These are phyloP conservation scores for Toxotes lorentzi DNA, from an alignment of 2,797 vertebrate species.

Conservation along the genomic window DNA sequence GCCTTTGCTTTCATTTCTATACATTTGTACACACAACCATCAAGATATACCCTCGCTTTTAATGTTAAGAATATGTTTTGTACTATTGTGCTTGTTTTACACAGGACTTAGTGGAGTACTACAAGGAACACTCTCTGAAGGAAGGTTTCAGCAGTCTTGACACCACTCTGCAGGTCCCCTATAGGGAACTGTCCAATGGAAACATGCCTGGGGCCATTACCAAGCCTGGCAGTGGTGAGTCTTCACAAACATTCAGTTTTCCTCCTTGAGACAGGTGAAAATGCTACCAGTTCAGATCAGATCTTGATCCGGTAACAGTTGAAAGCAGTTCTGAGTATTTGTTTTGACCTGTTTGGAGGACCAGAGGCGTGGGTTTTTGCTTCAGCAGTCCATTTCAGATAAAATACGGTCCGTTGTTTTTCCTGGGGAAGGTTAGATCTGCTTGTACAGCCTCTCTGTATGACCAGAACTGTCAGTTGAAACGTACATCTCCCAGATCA, in stretches of 20 bases:
- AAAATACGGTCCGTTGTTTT: not conserved
- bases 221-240: constrained; percentile 88
- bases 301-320: constrained; percentile 31
- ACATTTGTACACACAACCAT: constrained; percentile 1
- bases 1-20: constrained; percentile 17
- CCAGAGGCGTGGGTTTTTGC: constrained; percentile 11
- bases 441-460: constrained; percentile 9
- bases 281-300: constrained; percentile 36
- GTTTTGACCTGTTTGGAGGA: constrained; percentile 43
- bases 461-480: constrained; percentile 6
- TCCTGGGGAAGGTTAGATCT: not conserved
- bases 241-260: constrained; percentile 53
- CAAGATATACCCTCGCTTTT: not conserved
- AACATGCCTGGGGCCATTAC: constrained; percentile 82
- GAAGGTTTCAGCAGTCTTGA: constrained; percentile 96
- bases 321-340: constrained; percentile 40
- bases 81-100: constrained; percentile 44
- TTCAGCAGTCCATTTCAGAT: constrained; percentile 6
- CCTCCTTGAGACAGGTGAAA: constrained; percentile 47
- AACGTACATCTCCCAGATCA: constrained; percentile 18
- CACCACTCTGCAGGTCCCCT: constrained; percentile 92
- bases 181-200: constrained; percentile 87
- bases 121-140: constrained; percentile 93
- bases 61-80: constrained; percentile 2
- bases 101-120: constrained; percentile 94